phyloP scores from a whole-genome alignment of 2,888 invertebrate genomes.

The Eupeodes latifasciatus region DNA sequence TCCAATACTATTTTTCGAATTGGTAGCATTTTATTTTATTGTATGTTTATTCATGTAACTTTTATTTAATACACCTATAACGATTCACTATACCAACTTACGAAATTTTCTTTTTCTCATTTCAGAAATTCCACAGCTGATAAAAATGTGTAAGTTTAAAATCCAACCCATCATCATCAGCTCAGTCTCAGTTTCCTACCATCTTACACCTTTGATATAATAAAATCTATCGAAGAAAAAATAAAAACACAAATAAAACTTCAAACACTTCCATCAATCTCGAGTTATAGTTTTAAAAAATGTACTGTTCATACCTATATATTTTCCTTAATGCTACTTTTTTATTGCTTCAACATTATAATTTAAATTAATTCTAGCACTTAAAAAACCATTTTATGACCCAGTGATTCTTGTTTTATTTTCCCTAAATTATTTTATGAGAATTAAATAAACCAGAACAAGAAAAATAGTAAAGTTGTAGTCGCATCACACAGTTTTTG shows the following conservation, averaged over 20 bases:
- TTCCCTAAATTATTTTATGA: not conserved
- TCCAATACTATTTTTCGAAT: no score
- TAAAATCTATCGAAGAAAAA: not conserved
- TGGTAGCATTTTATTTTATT: no score
- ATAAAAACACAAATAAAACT: not conserved
- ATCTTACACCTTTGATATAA: not conserved
- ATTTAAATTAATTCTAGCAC: constrained; percentile 62
- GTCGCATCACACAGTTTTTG: not conserved
- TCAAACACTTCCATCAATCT: constrained; percentile 7
- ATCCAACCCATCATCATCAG: not conserved
- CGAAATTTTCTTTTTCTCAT: not conserved
- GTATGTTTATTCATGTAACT: no score
- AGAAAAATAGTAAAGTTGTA: not conserved
- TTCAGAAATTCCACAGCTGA: constrained; percentile 22
- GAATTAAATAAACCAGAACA: not conserved
- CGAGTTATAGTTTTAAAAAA: constrained; percentile 28
- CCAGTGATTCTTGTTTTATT: constrained; percentile 56
- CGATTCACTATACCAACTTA: not conserved
- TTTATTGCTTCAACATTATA: constrained; percentile 50
- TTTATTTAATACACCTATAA: no score
- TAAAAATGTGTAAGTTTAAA: constrained; percentile 9
- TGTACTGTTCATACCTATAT: not conserved
- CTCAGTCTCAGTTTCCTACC: not conserved
- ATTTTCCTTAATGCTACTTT: constrained; percentile 24
- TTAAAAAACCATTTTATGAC: constrained; percentile 43